These are phyloP conservation scores for Knipowitschia caucasica DNA, from an alignment of 2,797 vertebrate genomes.

Conservation along the genomic window DNA sequence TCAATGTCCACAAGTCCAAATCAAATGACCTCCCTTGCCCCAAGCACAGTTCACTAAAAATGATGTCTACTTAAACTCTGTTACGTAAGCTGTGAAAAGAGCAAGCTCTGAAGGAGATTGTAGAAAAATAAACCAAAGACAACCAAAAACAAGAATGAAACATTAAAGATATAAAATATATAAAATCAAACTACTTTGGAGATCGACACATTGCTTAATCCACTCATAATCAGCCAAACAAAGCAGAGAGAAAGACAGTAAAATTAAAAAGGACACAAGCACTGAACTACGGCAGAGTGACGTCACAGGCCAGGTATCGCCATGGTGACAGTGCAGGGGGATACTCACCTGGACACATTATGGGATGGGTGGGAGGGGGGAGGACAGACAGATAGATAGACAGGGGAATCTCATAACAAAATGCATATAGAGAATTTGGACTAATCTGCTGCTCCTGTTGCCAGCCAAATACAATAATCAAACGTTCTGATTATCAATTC, in stretches of 20 bases:
- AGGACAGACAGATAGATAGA: constrained; percentile 63
- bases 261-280: constrained; percentile 90
- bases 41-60: constrained; percentile 25
- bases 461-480: constrained; percentile 72
- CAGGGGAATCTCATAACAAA: constrained; percentile 72
- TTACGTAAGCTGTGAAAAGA: constrained; percentile 98
- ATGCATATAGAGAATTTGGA: constrained; percentile 76
- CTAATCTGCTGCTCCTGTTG: constrained; percentile 79
- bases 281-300: constrained; percentile 99
- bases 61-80: constrained; percentile 27
- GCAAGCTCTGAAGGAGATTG: constrained; percentile 95
- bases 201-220: constrained; percentile 93
- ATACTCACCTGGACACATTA: constrained; percentile 89
- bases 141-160: constrained; percentile 83
- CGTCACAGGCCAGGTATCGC: constrained; percentile 89
- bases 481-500: constrained; percentile 68
- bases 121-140: constrained; percentile 77
- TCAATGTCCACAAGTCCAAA: constrained; percentile 29
- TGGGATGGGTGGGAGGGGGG: constrained; percentile 60
- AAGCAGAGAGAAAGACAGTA: constrained; percentile 91
- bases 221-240: constrained; percentile 99
- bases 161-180: constrained; percentile 76
- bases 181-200: constrained; percentile 88
- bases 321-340: constrained; percentile 91
- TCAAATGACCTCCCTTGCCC: constrained; percentile 30